A percentile compares a stretch with the other conserved stretches of the same genome.
phyloP scores from a whole-genome alignment of 1,140 invertebrate genomes.

The Panonychus citri region DNA sequence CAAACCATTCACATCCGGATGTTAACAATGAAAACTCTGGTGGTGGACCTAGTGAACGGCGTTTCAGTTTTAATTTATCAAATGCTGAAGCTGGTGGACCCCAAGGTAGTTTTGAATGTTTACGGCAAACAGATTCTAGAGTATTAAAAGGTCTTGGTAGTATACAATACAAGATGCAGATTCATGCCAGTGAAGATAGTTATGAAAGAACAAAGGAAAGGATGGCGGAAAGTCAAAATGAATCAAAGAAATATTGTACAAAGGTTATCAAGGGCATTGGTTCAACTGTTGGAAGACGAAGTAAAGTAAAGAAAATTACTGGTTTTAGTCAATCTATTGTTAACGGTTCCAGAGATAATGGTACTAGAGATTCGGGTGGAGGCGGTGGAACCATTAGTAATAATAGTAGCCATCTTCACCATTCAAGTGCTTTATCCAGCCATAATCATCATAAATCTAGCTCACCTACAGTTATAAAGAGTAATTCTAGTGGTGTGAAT shows the following conservation, averaged over 20 bases:
- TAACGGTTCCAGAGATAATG: no score
- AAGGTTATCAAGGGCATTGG: slow-evolving; percentile 71
- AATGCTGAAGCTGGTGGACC: slow-evolving; percentile 58
- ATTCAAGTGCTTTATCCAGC: no score
- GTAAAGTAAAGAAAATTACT: slow-evolving; percentile 13
- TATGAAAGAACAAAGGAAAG: slow-evolving; percentile 68
- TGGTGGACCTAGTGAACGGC: background rate
- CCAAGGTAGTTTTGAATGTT: slow-evolving; percentile 71
- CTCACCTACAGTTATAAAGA: no score
- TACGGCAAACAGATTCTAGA: background rate
- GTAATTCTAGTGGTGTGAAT: no score
- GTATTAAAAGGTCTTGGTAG: slow-evolving; percentile 37
- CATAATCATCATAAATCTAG: no score
- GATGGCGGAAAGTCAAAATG: slow-evolving; percentile 65
- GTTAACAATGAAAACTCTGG: background rate
- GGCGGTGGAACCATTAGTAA: no score
- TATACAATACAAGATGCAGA: slow-evolving; percentile 55
- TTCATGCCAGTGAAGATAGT: slow-evolving; percentile 78
- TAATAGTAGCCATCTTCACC: no score
- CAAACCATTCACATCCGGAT: background rate
- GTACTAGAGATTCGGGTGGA: no score
- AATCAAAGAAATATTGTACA: slow-evolving; percentile 74
- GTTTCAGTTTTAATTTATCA: slow-evolving; percentile 34
- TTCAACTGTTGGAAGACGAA: slow-evolving; percentile 42
- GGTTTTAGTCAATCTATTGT: no score